Conservation (phyloP, 2,113 vertebrate genomes). For the Holacanthus passer region DNA sequence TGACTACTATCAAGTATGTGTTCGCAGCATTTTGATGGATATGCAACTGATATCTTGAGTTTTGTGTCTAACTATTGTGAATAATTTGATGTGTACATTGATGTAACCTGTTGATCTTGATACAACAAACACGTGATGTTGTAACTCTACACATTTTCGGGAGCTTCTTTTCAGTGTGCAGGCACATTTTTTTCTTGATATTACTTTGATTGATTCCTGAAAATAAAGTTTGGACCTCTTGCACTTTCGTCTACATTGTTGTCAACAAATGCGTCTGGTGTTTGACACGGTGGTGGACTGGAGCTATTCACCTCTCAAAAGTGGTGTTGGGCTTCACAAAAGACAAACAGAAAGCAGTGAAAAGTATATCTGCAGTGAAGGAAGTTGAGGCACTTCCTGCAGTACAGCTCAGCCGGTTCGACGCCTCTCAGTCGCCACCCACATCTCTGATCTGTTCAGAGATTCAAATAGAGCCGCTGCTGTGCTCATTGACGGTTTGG, state of each 20-base stretch:
- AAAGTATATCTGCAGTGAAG: background rate
- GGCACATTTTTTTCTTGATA: background rate
- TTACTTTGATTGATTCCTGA: background rate
- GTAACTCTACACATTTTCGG: background rate
- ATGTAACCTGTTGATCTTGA: too few species aligned
- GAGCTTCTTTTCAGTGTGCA: background rate
- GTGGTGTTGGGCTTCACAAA: background rate
- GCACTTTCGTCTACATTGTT: background rate
- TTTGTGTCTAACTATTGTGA: background rate
- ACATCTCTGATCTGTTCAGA: conserved; percentile 2
- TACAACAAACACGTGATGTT: too few species aligned
- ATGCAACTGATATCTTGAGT: background rate
- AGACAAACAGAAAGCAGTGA: background rate
- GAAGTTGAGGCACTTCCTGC: background rate
- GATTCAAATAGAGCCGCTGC: background rate
- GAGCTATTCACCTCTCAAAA: background rate
- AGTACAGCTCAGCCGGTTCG: background rate
- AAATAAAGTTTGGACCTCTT: background rate
- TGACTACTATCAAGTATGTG: too few species aligned
- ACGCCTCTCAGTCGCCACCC: background rate
- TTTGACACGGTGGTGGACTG: background rate
- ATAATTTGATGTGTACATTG: background rate
- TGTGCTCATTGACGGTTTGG: background rate
- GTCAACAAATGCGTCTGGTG: background rate
- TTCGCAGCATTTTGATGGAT: too few species aligned